These are phyloP conservation scores for Monodelphis domestica DNA, from an alignment of 2,797 vertebrate species.

Conservation along the genomic window DNA sequence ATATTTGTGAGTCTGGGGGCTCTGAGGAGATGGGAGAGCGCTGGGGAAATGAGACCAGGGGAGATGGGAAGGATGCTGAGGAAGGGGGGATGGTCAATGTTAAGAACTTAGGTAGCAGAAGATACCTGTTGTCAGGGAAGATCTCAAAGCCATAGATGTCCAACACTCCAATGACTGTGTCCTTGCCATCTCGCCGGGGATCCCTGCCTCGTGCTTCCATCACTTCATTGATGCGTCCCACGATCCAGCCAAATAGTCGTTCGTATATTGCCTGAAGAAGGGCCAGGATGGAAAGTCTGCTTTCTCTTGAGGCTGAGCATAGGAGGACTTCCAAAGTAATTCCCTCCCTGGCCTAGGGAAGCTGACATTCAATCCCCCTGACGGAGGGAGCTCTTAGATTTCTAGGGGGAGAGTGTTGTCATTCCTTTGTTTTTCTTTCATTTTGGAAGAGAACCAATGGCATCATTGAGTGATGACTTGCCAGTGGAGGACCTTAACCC, in stretches of 20 bases:
- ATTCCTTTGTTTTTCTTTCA: too few relatives aligned
- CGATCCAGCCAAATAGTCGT: slow-evolving; percentile 94
- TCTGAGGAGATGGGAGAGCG: background rate
- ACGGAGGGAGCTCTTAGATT: background rate
- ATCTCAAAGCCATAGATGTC: slow-evolving; percentile 98
- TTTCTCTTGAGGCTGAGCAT: background rate
- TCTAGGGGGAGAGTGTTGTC: background rate
- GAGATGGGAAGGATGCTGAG: background rate
- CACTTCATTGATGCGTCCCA: slow-evolving; percentile 89
- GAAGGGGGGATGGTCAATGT: background rate
- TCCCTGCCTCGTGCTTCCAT: slow-evolving; percentile 91
- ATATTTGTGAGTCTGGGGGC: background rate
- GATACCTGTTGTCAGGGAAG: slow-evolving; percentile 93
- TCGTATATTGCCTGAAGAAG: slow-evolving; percentile 91
- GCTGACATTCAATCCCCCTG: background rate
- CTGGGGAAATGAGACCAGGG: background rate
- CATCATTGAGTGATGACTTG: too few relatives aligned
- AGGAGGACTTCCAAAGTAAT: background rate
- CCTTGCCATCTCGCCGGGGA: slow-evolving; percentile 91
- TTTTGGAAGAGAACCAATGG: too few relatives aligned
- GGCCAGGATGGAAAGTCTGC: background rate
- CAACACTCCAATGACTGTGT: slow-evolving; percentile 94
- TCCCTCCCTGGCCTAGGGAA: background rate
- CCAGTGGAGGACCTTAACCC: background rate
- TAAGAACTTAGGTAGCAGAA: background rate